Percentiles rank a stretch among this genome's conserved stretches.
These are phyloP conservation scores for Macrotis lagotis DNA, from an alignment of 2,113 vertebrate species.

Conservation along the genomic window DNA sequence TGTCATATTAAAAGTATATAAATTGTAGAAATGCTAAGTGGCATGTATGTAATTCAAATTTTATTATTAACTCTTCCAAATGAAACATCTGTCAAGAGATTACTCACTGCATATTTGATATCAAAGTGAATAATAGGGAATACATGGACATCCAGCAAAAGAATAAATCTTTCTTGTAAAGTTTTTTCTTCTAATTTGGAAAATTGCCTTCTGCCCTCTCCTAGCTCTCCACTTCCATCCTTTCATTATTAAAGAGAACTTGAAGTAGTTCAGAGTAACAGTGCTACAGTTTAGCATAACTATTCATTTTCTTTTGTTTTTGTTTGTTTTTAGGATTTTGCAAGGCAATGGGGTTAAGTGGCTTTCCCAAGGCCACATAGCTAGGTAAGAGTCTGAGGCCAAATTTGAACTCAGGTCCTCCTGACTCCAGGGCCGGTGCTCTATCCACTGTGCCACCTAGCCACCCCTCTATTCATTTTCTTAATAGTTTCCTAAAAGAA, in stretches of 20 bases:
- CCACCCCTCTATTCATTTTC: too few species aligned
- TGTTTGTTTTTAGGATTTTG: too few species aligned
- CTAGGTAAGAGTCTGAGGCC: too few species aligned
- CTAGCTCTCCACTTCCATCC: background rate
- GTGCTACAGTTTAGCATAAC: constrained; percentile 8
- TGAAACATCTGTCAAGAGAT: background rate
- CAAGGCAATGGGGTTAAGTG: too few species aligned
- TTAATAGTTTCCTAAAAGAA: constrained; percentile 57
- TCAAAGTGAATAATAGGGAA: constrained; percentile 34
- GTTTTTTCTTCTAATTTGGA: background rate
- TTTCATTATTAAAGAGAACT: constrained; percentile 23
- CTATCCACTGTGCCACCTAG: too few species aligned
- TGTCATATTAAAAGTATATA: background rate
- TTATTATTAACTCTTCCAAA: background rate
- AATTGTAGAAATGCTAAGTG: background rate
- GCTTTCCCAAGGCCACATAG: too few species aligned
- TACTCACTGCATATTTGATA: background rate
- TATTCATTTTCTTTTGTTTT: too few species aligned
- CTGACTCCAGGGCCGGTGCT: too few species aligned
- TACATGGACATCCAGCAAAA: constrained; percentile 47
- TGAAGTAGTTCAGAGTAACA: constrained; percentile 22
- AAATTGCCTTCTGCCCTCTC: background rate
- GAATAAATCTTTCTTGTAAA: constrained; percentile 58
- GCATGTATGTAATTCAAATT: background rate
- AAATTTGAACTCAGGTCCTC: too few species aligned